phyloP scores from a whole-genome alignment of 2,797 vertebrate genomes.

The Catamblyrhynchus diadema region DNA sequence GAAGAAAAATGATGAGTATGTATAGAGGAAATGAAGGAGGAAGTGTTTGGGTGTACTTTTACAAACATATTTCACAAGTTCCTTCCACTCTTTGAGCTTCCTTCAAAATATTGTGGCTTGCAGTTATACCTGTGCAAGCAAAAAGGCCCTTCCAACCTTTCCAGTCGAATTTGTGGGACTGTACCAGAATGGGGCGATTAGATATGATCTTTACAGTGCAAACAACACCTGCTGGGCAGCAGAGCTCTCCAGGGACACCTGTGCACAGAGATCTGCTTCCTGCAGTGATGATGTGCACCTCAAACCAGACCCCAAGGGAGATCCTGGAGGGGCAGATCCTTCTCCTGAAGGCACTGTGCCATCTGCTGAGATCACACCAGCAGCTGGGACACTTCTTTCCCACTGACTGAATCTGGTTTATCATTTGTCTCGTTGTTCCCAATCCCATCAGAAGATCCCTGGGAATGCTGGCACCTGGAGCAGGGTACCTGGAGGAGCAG shows the following conservation, averaged over 20 bases:
- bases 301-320: neutral
- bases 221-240: neutral
- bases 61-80: slow-evolving; percentile 28
- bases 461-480: neutral
- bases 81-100: slow-evolving; percentile 20
- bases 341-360: neutral
- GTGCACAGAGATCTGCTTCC: neutral
- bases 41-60: slow-evolving; percentile 45
- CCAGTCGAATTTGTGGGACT: neutral
- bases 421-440: fast-evolving
- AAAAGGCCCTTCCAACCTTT: neutral
- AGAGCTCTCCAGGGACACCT: neutral
- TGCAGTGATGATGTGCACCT: fast-evolving
- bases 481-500: neutral
- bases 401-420: fast-evolving
- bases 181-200: neutral
- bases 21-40: slow-evolving; percentile 7
- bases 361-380: neutral
- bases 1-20: slow-evolving; percentile 18
- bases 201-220: neutral
- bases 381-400: fast-evolving
- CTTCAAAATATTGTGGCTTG: neutral
- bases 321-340: neutral
- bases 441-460: fast-evolving
- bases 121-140: neutral